These are phyloP conservation scores for Halocaridina rubra DNA, from an alignment of 2,888 invertebrate species.

Conservation along the genomic window DNA sequence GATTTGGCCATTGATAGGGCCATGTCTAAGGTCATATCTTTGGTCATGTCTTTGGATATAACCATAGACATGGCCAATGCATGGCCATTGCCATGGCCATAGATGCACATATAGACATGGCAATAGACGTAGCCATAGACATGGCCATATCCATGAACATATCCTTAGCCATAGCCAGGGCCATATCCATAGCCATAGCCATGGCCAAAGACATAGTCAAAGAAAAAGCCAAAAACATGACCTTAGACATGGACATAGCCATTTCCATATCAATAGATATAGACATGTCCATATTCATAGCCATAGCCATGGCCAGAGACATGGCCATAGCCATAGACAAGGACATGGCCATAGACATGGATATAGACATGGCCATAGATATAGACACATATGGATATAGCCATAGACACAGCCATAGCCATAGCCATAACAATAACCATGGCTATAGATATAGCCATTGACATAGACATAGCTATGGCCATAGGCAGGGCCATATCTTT, in stretches of 20 bases:
- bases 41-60: too few species aligned
- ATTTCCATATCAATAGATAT: not conserved
- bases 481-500: not conserved
- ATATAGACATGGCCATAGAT: not conserved
- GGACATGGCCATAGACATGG: not conserved
- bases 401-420: not conserved
- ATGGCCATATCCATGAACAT: too few species aligned
- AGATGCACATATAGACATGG: not conserved
- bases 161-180: too few species aligned
- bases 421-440: not conserved
- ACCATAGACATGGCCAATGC: too few species aligned
- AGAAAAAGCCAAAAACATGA: too few species aligned
- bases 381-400: not conserved
- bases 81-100: not conserved
- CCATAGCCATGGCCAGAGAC: not conserved
- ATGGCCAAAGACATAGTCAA: not conserved
- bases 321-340: not conserved
- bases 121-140: not conserved
- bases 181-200: not conserved
- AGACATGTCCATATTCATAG: not conserved
- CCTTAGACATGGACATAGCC: not conserved
- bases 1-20: too few species aligned
- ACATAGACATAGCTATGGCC: not conserved
- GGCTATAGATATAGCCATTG: not conserved
- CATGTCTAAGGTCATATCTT: too few species aligned